Percentiles rank a stretch among this genome's conserved stretches.
phyloP scores from a whole-genome alignment of 2,113 vertebrate species.

The Parus major region DNA sequence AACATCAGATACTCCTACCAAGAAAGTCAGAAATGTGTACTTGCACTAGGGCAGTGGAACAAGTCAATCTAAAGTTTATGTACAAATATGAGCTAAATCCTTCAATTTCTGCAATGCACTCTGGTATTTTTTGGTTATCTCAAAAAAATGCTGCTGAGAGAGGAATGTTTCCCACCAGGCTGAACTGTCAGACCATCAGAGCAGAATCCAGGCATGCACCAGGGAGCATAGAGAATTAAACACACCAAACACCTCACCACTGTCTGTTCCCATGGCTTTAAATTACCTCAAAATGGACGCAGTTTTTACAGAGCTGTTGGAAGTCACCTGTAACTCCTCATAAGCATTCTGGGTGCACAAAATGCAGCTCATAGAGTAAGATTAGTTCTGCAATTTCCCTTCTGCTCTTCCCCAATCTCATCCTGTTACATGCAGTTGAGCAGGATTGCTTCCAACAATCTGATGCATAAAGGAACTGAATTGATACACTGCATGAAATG shows the following conservation, averaged over 20 bases:
- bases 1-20: not conserved
- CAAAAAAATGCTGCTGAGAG: not conserved
- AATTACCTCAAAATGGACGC: not conserved
- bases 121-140: not conserved
- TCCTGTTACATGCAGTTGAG: not conserved
- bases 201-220: rapidly evolving
- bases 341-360: not conserved
- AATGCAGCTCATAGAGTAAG: not conserved
- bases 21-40: not conserved
- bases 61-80: not conserved
- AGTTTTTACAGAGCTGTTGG: not conserved
- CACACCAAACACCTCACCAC: not conserved
- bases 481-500: rapidly evolving
- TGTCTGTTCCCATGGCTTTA: not conserved
- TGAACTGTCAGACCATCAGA: not conserved
- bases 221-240: not conserved
- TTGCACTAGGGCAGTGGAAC: not conserved
- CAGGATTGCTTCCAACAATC: not conserved
- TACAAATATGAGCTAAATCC: not conserved
- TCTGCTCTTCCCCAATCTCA: not conserved
- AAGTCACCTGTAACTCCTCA: not conserved
- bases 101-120: not conserved
- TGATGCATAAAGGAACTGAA: not conserved
- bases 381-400: not conserved
- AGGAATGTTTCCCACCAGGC: not conserved